Base-by-base conservation (phyloP, 2,797 vertebrate genomes). In the Tenualosa thibaudeaui region DNA sequence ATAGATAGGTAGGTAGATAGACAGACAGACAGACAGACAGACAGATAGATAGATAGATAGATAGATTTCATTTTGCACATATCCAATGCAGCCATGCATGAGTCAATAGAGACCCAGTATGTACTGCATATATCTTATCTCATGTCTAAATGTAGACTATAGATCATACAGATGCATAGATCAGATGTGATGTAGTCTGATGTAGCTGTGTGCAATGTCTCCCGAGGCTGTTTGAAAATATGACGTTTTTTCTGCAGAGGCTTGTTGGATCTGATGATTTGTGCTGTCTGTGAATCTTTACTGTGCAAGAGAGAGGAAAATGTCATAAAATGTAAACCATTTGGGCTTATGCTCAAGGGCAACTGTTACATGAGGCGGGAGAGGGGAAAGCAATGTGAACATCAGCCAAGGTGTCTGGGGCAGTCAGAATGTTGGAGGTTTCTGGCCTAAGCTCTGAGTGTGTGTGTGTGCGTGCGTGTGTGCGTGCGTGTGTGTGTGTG, bases 401-500 rank as follows among this genome's bases (percentile, higher is more conserved):
- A 40, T 17, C 31, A 37, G 37, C 68, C 68, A 75, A 75, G 68
- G 24, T 65, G 62, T 65, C 62, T 65, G 26, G 68, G 40, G 13
- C 17, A 75, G 37, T 75, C 68, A 40, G 17, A 40, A 75, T 19
- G 68, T 37, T 12, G 26, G 24, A 37, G 62, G 10, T 68, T 26
- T 68, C 13, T 68, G 62, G 24, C 9, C 26, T 1, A 24, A 65
- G 60, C 26, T 68, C 8, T 75, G 68, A 19, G 68, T 75, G 31
- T 71, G 68, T 75, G 31, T 68, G 62, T 68, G 62, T 31, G 24
- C 12, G 24, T 68, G 24, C 31, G 60, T 65, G 60, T 65, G 60
- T 65, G 60, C 31, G 60, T 65, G 60, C 31, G 22, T 65, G 22
- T 65, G 22, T 65, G 65, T 90, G 62, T 65, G 7, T 62, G 26